These are phyloP conservation scores for Callipepla squamata DNA, from an alignment of 2,113 vertebrate genomes.

Conservation along the genomic window DNA sequence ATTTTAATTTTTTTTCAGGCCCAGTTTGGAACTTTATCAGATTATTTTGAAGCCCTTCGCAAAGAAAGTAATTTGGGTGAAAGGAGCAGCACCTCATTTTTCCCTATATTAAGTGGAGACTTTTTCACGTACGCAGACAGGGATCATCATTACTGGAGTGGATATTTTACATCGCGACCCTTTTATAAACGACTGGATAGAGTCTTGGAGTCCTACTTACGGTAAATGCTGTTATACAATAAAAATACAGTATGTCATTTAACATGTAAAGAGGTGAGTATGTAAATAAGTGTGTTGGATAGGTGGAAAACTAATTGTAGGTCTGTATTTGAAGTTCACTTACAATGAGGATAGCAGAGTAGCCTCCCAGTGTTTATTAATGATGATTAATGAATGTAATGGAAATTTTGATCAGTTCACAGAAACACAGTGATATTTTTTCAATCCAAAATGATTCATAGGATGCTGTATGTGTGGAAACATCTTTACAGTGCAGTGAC, in stretches of 20 bases:
- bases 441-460: not conserved
- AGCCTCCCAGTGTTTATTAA: not conserved
- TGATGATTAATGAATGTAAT: not conserved
- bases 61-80: conserved; percentile 65
- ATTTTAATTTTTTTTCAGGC: conserved; percentile 78
- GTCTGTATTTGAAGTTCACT: not conserved
- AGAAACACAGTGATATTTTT: not conserved
- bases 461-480: too few relatives aligned
- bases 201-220: conserved; percentile 85
- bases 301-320: not conserved
- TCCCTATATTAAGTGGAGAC: conserved; percentile 89
- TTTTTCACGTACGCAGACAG: conserved; percentile 96
- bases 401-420: not conserved
- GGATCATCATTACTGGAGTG: conserved; percentile 96
- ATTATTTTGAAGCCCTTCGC: conserved; percentile 88
- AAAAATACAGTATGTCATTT: not conserved
- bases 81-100: conserved; percentile 51
- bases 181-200: conserved; percentile 92
- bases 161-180: conserved; percentile 93
- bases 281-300: not conserved
- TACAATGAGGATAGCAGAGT: not conserved
- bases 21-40: conserved; percentile 90
- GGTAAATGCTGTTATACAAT: conserved; percentile 69
- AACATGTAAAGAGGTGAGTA: not conserved
- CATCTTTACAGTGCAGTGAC: too few relatives aligned